Evolutionary conservation across 1,140 invertebrate species (phyloP).

Genomic region (Periplaneta americana): DNA sequence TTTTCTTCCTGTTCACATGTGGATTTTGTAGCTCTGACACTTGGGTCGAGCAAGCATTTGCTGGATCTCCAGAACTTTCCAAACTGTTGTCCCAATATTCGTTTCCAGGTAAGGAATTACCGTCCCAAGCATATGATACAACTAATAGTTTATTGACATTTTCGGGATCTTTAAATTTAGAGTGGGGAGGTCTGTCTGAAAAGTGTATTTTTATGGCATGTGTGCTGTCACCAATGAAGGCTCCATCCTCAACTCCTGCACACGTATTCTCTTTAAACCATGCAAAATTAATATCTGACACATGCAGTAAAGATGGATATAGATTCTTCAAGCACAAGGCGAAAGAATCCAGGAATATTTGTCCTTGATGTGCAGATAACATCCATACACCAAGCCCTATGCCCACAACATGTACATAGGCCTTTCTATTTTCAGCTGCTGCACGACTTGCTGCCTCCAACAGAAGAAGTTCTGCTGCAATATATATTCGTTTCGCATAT

Average conservation of each 20-base stretch:
- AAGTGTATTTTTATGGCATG: conserved; percentile 31
- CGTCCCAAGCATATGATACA: conserved; percentile 61
- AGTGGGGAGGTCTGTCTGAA: conserved; percentile 34
- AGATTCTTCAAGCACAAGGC: conserved; percentile 36
- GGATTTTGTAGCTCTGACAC: conserved; percentile 52
- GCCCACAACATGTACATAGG: conserved; percentile 42
- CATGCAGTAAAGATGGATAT: conserved; percentile 35
- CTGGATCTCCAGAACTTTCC: conserved; percentile 50
- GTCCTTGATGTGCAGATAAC: conserved; percentile 32
- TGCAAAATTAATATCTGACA: conserved; percentile 40
- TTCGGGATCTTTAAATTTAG: conserved; percentile 28
- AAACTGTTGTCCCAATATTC: conserved; percentile 37
- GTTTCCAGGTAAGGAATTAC: conserved; percentile 52
- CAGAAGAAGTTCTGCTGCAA: conserved; percentile 40
- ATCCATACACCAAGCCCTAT: conserved; percentile 39
- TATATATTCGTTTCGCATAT: conserved; percentile 38
- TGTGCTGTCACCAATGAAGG: conserved; percentile 22
- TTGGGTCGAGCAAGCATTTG: conserved; percentile 51
- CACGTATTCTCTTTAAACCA: conserved; percentile 36
- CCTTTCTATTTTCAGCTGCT: conserved; percentile 37
- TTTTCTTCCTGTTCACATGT: conserved; percentile 42
- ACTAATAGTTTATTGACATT: conserved; percentile 49
- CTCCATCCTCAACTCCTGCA: conserved; percentile 35
- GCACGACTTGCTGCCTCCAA: conserved; percentile 40
- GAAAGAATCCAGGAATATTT: conserved; percentile 38